Percentiles rank a stretch among this genome's conserved stretches.
Conservation (phyloP, 2,797 vertebrate genomes). For the Thamnophis elegans region DNA sequence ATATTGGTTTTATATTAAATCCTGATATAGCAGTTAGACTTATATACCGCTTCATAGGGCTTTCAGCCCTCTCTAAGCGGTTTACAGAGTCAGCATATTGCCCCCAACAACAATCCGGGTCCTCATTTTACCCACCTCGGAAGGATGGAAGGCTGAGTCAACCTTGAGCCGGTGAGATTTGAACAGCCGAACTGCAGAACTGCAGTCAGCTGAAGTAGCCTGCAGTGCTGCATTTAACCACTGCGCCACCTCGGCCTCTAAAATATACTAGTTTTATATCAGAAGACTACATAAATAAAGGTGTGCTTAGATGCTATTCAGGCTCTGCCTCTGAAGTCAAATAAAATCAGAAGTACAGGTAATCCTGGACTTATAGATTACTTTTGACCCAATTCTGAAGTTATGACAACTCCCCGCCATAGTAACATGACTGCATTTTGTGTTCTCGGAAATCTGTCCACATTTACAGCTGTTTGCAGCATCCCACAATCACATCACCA, state of each 20-base stretch:
- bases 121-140: too few species aligned
- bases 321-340: background rate
- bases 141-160: too few species aligned
- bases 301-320: background rate
- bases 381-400: background rate
- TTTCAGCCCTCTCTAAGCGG: too few species aligned
- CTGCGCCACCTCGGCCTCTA: too few species aligned
- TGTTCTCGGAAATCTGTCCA: background rate
- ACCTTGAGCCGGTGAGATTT: too few species aligned
- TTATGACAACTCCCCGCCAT: background rate
- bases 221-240: too few species aligned
- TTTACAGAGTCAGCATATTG: too few species aligned
- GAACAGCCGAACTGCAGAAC: too few species aligned
- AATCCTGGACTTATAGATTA: background rate
- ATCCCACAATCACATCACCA: background rate
- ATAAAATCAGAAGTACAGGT: background rate
- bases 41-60: too few species aligned
- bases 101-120: too few species aligned
- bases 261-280: constrained; percentile 6
- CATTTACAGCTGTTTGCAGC: background rate
- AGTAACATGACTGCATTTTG: background rate
- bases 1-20: constrained; percentile 28
- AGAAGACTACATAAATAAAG: constrained; percentile 1
- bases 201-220: too few species aligned
- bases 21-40: too few species aligned